These are phyloP conservation scores for Smittia sp. DNA, from an alignment of 2,888 invertebrate species.

Conservation along the genomic window DNA sequence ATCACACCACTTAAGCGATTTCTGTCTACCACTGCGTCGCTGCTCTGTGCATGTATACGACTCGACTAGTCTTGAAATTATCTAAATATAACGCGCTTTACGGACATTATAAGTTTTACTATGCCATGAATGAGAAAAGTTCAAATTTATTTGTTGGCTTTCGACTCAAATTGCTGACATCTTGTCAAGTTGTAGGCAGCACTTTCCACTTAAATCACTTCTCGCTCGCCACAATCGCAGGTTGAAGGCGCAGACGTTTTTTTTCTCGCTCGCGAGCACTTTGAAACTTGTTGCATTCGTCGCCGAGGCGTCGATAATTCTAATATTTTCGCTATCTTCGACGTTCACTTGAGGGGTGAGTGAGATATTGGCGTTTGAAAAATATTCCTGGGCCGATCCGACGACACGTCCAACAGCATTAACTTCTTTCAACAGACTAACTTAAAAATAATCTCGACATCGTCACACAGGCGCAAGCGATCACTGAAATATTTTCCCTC, in stretches of 20 bases:
- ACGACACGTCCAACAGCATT: background rate
- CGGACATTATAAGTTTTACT: constrained; percentile 30
- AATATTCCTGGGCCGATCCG: background rate
- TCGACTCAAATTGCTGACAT: no score
- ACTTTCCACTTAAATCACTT: no score
- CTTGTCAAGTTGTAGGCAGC: no score
- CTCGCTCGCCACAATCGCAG: no score
- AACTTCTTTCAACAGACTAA: background rate
- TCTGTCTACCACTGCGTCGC: background rate
- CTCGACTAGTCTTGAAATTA: constrained; percentile 3
- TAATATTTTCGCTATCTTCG: no score
- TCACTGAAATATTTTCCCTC: background rate
- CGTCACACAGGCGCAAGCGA: background rate
- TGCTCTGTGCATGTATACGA: background rate
- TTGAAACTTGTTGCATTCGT: no score
- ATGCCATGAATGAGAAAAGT: constrained; percentile 24
- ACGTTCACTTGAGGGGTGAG: no score
- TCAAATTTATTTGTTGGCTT: background rate
- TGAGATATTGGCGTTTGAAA: no score
- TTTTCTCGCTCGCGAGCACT: no score
- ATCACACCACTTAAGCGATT: constrained; percentile 18
- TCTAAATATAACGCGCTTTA: constrained; percentile 39
- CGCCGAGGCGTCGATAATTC: no score
- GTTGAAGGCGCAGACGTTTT: no score
- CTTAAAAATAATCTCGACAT: background rate